phyloP scores from a whole-genome alignment of 2,888 invertebrate species.

The Athrips mouffetella region DNA sequence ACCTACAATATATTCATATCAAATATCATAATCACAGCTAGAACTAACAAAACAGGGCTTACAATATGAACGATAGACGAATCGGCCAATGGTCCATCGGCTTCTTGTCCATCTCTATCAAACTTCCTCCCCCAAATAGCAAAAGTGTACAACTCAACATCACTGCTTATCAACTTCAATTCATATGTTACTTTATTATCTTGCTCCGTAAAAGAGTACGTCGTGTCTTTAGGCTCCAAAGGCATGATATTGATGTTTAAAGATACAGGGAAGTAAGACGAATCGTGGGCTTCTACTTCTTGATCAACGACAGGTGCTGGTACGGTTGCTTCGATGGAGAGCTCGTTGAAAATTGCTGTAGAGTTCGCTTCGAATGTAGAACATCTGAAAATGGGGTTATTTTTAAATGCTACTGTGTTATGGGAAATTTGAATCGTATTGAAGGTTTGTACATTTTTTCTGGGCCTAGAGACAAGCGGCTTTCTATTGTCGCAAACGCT shows the following conservation, averaged over 20 bases:
- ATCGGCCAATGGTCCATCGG: conserved; percentile 11
- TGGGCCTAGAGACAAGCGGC: too few relatives aligned
- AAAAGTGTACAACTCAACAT: conserved; percentile 64
- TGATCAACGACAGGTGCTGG: conserved; percentile 43
- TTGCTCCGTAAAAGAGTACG: conserved; percentile 31
- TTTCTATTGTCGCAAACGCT: too few relatives aligned
- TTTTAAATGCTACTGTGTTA: too few relatives aligned
- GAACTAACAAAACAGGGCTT: not conserved
- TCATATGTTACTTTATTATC: conserved; percentile 33
- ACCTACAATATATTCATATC: too few relatives aligned
- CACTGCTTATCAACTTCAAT: conserved; percentile 35
- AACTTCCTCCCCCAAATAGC: conserved; percentile 75
- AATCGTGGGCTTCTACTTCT: conserved; percentile 43
- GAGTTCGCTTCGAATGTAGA: conserved; percentile 48
- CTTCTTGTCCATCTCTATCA: conserved; percentile 53
- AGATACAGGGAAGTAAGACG: conserved; percentile 69
- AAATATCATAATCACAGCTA: not conserved
- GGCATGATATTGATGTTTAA: conserved; percentile 70
- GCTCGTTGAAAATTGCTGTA: conserved; percentile 63
- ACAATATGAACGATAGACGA: not conserved
- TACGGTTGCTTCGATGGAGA: conserved; percentile 63
- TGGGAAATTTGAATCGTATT: too few relatives aligned
- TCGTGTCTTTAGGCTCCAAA: conserved; percentile 49
- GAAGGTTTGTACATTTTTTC: too few relatives aligned
- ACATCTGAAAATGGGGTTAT: conserved; percentile 68